Conservation (phyloP, 53 echinoderm and acorn worm genomes). For the Patiria pectinifera region DNA sequence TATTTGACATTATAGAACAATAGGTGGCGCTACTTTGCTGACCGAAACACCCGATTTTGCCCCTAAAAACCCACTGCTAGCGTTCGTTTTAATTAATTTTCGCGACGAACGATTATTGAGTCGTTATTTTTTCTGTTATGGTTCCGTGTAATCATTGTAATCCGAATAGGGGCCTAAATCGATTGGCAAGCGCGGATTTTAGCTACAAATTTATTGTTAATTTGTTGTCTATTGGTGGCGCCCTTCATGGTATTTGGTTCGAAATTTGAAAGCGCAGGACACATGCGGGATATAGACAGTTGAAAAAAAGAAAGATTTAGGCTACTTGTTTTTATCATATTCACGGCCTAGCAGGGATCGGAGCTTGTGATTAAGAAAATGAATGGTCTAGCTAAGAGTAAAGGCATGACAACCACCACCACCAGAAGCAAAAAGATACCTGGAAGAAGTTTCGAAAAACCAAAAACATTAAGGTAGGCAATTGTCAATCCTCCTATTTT, state of each 20-base stretch:
- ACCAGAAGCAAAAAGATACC: conserved; percentile 11
- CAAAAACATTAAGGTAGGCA: conserved; percentile 37
- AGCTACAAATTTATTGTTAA: not conserved
- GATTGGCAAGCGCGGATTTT: too few relatives aligned
- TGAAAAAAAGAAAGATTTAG: too few relatives aligned
- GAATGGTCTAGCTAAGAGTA: conserved; percentile 12
- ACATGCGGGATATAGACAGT: not conserved
- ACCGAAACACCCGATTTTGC: too few relatives aligned
- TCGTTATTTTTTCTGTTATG: too few relatives aligned
- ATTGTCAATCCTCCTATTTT: not conserved
- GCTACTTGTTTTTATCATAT: not conserved
- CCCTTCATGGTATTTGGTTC: not conserved
- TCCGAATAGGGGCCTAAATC: too few relatives aligned
- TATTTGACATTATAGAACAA: too few relatives aligned
- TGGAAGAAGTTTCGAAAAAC: conserved; percentile 35
- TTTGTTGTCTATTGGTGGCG: conserved; percentile 29
- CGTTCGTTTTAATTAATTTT: too few relatives aligned
- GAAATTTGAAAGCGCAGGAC: not conserved
- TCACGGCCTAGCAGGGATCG: not conserved
- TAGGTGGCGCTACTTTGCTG: too few relatives aligned
- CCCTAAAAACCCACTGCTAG: too few relatives aligned
- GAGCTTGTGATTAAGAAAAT: not conserved
- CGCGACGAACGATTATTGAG: too few relatives aligned
- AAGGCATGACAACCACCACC: not conserved
- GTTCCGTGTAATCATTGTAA: too few relatives aligned